A percentile compares a stretch with the other conserved stretches of the same genome.
Evolutionary conservation across 2,113 vertebrate species (phyloP).

Genomic region (Cryptotis parvus): DNA sequence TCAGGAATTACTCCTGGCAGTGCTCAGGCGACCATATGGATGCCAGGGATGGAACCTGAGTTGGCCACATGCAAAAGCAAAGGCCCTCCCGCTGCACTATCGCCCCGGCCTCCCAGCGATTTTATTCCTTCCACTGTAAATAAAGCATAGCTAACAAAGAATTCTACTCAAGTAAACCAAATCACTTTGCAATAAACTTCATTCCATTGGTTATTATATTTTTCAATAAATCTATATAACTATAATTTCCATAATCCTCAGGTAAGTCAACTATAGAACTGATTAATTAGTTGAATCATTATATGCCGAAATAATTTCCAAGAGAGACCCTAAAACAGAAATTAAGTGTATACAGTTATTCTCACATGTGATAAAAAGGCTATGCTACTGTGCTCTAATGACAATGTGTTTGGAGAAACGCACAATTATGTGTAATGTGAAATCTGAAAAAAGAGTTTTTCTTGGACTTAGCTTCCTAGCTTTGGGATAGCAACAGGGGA

Average conservation of each 20-base stretch:
- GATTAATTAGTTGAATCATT: too few species aligned
- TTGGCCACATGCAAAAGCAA: too few species aligned
- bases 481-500: not conserved
- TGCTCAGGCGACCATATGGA: too few species aligned
- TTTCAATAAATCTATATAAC: not conserved
- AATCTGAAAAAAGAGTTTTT: not conserved
- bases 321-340: not conserved
- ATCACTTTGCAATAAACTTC: not conserved
- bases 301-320: not conserved
- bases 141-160: not conserved
- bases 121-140: constrained; percentile 21
- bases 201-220: not conserved
- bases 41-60: too few species aligned
- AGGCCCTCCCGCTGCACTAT: too few species aligned
- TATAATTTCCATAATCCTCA: not conserved
- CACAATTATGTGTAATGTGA: not conserved
- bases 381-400: not conserved
- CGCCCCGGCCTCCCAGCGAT: too few species aligned
- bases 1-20: too few species aligned
- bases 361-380: not conserved
- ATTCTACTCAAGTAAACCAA: constrained; percentile 33
- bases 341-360: not conserved
- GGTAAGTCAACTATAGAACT: not conserved
- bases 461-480: not conserved
- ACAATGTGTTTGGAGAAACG: not conserved